Conservation (phyloP, 2,888 invertebrate species). For the Sympetrum striolatum region DNA sequence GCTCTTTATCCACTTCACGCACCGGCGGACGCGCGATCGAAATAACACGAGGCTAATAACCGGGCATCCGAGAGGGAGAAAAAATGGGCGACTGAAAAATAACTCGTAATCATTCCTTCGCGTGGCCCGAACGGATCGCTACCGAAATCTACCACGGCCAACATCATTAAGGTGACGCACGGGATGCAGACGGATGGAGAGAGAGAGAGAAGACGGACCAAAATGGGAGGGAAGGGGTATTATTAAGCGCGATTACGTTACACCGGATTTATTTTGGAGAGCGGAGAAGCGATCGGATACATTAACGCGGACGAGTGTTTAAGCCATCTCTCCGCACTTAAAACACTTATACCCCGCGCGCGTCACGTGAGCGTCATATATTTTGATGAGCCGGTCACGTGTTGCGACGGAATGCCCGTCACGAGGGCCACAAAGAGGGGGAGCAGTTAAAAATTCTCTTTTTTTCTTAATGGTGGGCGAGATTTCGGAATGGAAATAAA, state of each 20-base stretch:
- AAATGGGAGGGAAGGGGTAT: constrained; percentile 49
- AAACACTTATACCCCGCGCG: not conserved
- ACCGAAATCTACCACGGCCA: constrained; percentile 49
- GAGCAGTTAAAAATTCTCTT: not conserved
- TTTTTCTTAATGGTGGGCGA: not conserved
- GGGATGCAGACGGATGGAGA: not conserved
- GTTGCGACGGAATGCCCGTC: not conserved
- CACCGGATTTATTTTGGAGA: not conserved
- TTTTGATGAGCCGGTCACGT: constrained; percentile 6
- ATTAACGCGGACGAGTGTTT: constrained; percentile 1
- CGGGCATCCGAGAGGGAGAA: not conserved
- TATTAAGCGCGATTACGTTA: constrained; percentile 47
- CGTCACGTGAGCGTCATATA: constrained; percentile 4
- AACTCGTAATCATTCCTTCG: constrained; percentile 9
- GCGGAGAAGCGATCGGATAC: not conserved
- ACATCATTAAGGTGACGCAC: constrained; percentile 58
- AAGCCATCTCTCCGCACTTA: not conserved
- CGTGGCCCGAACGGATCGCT: constrained; percentile 7
- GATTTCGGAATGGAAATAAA: not conserved
- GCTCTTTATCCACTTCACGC: not conserved
- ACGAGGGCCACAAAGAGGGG: not conserved
- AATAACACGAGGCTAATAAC: not conserved
- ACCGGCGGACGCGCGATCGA: not conserved
- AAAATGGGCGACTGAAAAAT: not conserved
- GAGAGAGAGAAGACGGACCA: not conserved